phyloP scores from a whole-genome alignment of 2,888 invertebrate species.

The Eupithecia tripunctaria region DNA sequence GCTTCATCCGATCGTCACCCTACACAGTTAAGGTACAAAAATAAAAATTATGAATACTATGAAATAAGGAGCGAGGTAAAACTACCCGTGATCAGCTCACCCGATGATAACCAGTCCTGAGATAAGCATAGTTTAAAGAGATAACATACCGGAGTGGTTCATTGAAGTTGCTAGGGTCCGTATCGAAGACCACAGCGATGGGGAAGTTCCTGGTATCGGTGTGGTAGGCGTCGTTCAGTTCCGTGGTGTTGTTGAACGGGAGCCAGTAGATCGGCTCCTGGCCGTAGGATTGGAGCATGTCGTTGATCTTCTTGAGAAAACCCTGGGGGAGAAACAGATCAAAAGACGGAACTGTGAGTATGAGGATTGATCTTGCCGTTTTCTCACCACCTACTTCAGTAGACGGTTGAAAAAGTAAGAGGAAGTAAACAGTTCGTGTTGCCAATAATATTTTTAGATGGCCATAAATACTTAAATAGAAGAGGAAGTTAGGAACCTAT shows the following conservation, averaged over 20 bases:
- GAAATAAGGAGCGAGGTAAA: too few species aligned
- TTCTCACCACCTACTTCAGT: background rate
- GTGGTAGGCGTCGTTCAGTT: conserved; percentile 88
- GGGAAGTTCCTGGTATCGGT: conserved; percentile 86
- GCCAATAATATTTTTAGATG: background rate
- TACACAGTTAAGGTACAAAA: too few species aligned
- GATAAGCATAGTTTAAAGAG: background rate
- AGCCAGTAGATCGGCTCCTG: conserved; percentile 86
- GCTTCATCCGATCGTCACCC: background rate
- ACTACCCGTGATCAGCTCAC: background rate
- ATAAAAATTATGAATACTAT: too few species aligned
- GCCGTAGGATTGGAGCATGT: conserved; percentile 82
- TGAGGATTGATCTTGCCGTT: background rate
- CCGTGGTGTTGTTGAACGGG: conserved; percentile 86
- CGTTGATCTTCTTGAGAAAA: conserved; percentile 87
- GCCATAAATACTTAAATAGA: background rate
- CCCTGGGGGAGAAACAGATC: conserved; percentile 63
- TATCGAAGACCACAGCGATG: conserved; percentile 88
- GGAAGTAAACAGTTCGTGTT: background rate
- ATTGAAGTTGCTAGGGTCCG: conserved; percentile 68
- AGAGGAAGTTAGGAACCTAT: too few species aligned
- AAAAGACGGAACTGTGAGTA: background rate
- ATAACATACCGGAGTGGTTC: conserved; percentile 83
- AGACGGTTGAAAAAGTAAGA: background rate
- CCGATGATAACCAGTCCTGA: background rate